These are phyloP conservation scores for Penaeus indicus DNA, from an alignment of 1,140 invertebrate species.

Conservation along the genomic window DNA sequence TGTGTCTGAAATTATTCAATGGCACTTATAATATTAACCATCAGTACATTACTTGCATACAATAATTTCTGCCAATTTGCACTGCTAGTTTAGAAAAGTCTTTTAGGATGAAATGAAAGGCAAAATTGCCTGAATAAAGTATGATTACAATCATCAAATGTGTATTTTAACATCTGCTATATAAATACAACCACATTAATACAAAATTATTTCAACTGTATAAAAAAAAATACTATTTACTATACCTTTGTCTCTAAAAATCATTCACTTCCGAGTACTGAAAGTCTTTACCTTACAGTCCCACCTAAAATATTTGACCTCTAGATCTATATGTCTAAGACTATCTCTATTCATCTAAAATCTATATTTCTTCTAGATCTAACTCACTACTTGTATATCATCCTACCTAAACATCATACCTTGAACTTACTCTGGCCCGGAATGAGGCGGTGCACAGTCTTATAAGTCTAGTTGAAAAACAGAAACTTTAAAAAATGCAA, in stretches of 20 bases:
- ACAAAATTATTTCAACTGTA: conserved; percentile 1
- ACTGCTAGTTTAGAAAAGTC: neutral
- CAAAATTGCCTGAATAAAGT: neutral
- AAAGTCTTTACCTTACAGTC: too few species aligned
- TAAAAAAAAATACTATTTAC: too few species aligned
- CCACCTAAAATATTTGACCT: too few species aligned
- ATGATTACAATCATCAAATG: conserved; percentile 20
- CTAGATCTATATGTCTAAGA: too few species aligned
- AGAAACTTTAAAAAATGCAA: conserved; percentile 40
- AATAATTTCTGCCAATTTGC: too few species aligned
- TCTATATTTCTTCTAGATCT: too few species aligned
- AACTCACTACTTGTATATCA: too few species aligned
- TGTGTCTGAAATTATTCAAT: conserved; percentile 76
- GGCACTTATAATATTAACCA: too few species aligned
- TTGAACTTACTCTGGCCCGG: conserved; percentile 45
- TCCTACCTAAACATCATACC: conserved; percentile 31
- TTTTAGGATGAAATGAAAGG: neutral
- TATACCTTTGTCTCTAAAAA: too few species aligned
- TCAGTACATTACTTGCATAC: too few species aligned
- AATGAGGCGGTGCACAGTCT: conserved; percentile 56
- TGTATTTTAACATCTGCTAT: neutral
- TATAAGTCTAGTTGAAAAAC: conserved; percentile 52
- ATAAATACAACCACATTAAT: conserved; percentile 34
- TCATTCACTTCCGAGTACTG: too few species aligned
- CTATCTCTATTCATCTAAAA: too few species aligned